phyloP scores from a whole-genome alignment of 2,888 invertebrate genomes.

The Chymomyza caudatula region DNA sequence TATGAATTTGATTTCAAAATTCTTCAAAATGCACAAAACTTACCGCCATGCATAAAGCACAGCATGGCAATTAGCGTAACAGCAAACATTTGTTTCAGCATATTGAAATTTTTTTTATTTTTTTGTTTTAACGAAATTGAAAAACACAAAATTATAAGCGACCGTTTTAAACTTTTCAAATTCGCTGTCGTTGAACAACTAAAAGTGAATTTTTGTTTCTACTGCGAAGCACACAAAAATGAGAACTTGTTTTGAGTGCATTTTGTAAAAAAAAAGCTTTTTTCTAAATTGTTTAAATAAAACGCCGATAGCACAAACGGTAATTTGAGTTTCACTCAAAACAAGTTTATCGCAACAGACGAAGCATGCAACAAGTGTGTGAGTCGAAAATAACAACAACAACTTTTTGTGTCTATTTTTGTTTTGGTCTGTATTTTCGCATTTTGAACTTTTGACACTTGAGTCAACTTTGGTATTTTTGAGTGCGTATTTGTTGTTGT shows the following conservation, averaged over 20 bases:
- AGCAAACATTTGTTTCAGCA: slow-evolving; percentile 69
- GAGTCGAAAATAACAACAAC: slow-evolving; percentile 29
- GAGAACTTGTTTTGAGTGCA: slow-evolving; percentile 28
- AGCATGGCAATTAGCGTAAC: slow-evolving; percentile 63
- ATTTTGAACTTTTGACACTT: neutral
- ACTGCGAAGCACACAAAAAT: neutral
- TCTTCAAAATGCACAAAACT: slow-evolving; percentile 35
- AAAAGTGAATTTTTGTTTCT: slow-evolving; percentile 37
- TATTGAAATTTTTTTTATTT: slow-evolving; percentile 34
- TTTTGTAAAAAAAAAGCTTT: slow-evolving; percentile 41
- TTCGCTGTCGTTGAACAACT: slow-evolving; percentile 51
- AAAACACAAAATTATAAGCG: neutral
- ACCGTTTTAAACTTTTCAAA: slow-evolving; percentile 22
- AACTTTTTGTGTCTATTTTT: slow-evolving; percentile 30
- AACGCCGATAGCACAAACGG: slow-evolving; percentile 24
- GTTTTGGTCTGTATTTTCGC: slow-evolving; percentile 61
- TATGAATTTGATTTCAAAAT: neutral
- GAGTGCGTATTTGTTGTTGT: slow-evolving; percentile 6
- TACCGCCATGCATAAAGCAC: slow-evolving; percentile 71
- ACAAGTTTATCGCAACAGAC: slow-evolving; percentile 35
- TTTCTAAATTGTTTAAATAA: slow-evolving; percentile 18
- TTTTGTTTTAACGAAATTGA: neutral
- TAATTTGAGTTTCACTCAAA: slow-evolving; percentile 55
- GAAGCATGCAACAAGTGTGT: slow-evolving; percentile 13
- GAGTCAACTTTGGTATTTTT: neutral